These are phyloP conservation scores for Hydroisotoma schaefferi DNA, from an alignment of 2,888 invertebrate genomes.

Conservation along the genomic window DNA sequence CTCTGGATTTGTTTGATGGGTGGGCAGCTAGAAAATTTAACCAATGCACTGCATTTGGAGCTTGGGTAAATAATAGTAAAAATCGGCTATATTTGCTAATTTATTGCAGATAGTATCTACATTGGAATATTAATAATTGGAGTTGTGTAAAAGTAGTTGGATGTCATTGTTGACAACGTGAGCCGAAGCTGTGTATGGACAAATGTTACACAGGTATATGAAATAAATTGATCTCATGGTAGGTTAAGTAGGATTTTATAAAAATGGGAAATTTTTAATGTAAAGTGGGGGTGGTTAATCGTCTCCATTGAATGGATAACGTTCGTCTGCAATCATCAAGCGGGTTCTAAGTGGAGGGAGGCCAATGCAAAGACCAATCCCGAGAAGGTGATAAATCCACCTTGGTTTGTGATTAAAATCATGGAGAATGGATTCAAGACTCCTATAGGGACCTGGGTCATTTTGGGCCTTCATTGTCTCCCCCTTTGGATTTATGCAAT, in stretches of 20 bases:
- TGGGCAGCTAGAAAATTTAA: slow-evolving; percentile 45
- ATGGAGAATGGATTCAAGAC: slow-evolving; percentile 46
- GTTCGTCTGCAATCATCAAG: slow-evolving; percentile 46
- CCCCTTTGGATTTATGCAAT: slow-evolving; percentile 46
- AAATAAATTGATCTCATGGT: not conserved
- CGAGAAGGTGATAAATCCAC: slow-evolving; percentile 13
- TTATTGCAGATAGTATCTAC: too few relatives aligned
- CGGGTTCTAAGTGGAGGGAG: slow-evolving; percentile 45
- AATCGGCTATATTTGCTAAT: not conserved
- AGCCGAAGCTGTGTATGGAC: slow-evolving; percentile 44
- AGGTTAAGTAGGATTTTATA: not conserved
- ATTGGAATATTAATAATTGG: not conserved
- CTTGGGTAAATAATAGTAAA: slow-evolving; percentile 40
- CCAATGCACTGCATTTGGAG: slow-evolving; percentile 46
- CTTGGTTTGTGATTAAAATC: slow-evolving; percentile 23
- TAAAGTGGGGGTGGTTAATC: slow-evolving; percentile 36
- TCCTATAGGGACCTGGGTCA: slow-evolving; percentile 43
- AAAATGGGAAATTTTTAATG: not conserved
- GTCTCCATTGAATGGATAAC: slow-evolving; percentile 45
- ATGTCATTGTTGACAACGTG: slow-evolving; percentile 47
- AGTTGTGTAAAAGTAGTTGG: slow-evolving; percentile 34
- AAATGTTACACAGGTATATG: slow-evolving; percentile 39
- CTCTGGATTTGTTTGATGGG: slow-evolving; percentile 47
- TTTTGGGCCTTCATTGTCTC: slow-evolving; percentile 46
- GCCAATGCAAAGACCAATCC: slow-evolving; percentile 15